Percentiles rank a stretch among this genome's conserved stretches.
These are phyloP conservation scores for Trigoniulus corallinus DNA, from an alignment of 1,140 invertebrate genomes.

Conservation along the genomic window DNA sequence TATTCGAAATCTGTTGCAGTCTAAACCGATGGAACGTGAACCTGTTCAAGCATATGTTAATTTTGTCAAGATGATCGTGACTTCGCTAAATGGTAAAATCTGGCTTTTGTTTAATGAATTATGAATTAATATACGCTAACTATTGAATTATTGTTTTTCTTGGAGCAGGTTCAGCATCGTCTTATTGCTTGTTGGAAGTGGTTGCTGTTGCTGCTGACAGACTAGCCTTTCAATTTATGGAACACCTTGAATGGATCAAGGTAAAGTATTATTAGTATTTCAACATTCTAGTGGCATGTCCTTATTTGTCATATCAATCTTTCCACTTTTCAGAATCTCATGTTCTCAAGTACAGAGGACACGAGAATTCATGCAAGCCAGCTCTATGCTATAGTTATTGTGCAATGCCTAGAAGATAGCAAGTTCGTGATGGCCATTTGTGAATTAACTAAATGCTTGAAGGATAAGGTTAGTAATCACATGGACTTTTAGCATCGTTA, in stretches of 20 bases:
- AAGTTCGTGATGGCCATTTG: conserved; percentile 19
- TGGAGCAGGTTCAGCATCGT: conserved; percentile 24
- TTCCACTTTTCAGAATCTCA: conserved; percentile 30
- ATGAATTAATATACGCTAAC: conserved; percentile 5
- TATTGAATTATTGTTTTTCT: conserved; percentile 9
- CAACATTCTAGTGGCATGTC: too few species aligned
- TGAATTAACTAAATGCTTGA: conserved; percentile 19
- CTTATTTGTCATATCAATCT: not conserved
- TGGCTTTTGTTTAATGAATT: not conserved
- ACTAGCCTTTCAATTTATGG: conserved; percentile 34
- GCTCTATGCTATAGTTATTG: conserved; percentile 46
- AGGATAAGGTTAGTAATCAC: conserved; percentile 24
- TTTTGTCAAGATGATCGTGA: conserved; percentile 43
- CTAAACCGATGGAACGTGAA: conserved; percentile 28
- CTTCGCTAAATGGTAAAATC: conserved; percentile 24
- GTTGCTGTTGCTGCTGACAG: conserved; percentile 45
- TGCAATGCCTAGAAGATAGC: conserved; percentile 27
- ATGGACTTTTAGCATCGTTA: conserved; percentile 2
- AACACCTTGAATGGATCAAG: conserved; percentile 40
- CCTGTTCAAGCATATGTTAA: conserved; percentile 40
- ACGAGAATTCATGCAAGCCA: conserved; percentile 48
- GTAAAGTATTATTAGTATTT: too few species aligned
- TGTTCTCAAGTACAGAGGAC: conserved; percentile 52
- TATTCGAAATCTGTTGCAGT: conserved; percentile 31
- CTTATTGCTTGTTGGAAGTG: conserved; percentile 54